phyloP scores from a whole-genome alignment of 2,797 vertebrate species.

The Danio albolineatus region DNA sequence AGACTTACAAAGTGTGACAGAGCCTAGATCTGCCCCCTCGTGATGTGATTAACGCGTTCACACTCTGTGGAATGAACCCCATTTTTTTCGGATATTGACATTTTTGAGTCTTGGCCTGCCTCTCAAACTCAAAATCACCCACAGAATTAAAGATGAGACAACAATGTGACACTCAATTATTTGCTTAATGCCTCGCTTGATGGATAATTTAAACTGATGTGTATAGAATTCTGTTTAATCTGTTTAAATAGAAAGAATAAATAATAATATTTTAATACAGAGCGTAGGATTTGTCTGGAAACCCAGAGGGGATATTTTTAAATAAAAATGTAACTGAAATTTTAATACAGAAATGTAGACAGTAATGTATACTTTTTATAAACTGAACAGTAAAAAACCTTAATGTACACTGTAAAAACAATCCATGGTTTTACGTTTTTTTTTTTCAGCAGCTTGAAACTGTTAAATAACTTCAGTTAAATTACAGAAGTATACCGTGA shows the following conservation, averaged over 20 bases:
- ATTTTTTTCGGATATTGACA: conserved; percentile 52
- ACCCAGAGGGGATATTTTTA: neutral
- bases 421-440: no score
- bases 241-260: neutral
- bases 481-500: no score
- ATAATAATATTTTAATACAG: neutral
- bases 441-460: no score
- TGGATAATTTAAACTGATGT: conserved; percentile 26
- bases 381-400: neutral
- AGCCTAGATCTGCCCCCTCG: conserved; percentile 39
- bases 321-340: neutral
- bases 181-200: neutral
- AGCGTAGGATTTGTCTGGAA: neutral
- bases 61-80: conserved; percentile 36
- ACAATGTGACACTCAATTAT: conserved; percentile 15
- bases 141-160: conserved; percentile 15
- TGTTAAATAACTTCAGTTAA: no score
- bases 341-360: neutral
- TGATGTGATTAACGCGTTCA: conserved; percentile 56
- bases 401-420: no score
- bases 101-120: conserved; percentile 28
- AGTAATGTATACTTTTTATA: neutral
- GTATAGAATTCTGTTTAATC: neutral
- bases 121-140: neutral
- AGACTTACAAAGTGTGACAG: conserved; percentile 58